phyloP scores from a whole-genome alignment of 92 coral and sea anemone genomes.

The Phymanthus crucifer region DNA sequence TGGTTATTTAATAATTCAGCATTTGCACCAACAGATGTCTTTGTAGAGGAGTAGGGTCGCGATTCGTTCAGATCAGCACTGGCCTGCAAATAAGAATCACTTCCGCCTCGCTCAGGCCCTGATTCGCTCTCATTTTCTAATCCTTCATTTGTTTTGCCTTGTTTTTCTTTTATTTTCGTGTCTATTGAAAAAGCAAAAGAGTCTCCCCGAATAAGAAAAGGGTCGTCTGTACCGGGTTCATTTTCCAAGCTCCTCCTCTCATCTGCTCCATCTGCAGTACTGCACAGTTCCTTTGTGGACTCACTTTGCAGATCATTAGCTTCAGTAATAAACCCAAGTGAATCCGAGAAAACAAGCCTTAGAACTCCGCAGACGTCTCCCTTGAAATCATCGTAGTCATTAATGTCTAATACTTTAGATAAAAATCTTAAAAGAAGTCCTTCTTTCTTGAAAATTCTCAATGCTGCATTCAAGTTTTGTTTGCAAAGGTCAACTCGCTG shows the following conservation, averaged over 20 bases:
- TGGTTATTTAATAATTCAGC: conserved; percentile 81
- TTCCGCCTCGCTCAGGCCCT: conserved; percentile 52
- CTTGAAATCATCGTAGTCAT: conserved; percentile 43
- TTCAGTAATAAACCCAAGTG: conserved; percentile 23
- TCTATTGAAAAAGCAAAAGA: conserved; percentile 43
- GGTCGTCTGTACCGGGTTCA: conserved; percentile 20
- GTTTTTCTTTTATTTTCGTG: conserved; percentile 16
- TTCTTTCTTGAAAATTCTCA: conserved; percentile 59
- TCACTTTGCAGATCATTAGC: conserved; percentile 11
- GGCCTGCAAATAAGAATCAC: conserved; percentile 48
- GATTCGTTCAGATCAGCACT: conserved; percentile 42
- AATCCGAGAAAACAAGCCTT: conserved; percentile 51
- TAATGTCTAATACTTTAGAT: conserved; percentile 46
- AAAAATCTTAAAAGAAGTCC: conserved; percentile 79
- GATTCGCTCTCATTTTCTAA: conserved; percentile 32
- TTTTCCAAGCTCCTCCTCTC: not conserved
- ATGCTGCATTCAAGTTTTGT: conserved; percentile 55
- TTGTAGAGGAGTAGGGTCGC: conserved; percentile 28
- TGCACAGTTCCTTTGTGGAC: conserved; percentile 12
- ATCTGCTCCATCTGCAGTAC: not conserved
- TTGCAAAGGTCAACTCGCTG: conserved; percentile 57
- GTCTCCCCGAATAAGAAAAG: conserved; percentile 35
- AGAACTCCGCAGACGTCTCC: conserved; percentile 48
- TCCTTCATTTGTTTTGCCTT: not conserved
- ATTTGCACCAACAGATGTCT: conserved; percentile 63